Conservation (phyloP, 2,797 vertebrate genomes). For the Esox masquinongy region DNA sequence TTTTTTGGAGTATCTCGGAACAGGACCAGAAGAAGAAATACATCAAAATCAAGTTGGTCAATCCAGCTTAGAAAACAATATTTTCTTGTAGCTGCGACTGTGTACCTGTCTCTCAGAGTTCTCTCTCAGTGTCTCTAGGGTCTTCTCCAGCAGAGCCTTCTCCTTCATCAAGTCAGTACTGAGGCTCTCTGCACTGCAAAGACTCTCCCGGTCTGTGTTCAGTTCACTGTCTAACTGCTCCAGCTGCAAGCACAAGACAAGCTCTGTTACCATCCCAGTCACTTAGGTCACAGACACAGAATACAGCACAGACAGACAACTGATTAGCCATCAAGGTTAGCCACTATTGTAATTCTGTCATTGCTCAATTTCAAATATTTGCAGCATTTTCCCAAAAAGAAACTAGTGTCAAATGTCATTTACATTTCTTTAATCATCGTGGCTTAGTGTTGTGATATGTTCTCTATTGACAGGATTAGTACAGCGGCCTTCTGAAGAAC, state of each 20-base stretch:
- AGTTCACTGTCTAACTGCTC: slow-evolving; percentile 86
- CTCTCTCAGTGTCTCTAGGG: slow-evolving; percentile 88
- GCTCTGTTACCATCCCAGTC: slow-evolving; percentile 1
- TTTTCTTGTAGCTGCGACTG: neutral
- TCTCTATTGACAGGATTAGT: neutral
- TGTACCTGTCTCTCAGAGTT: slow-evolving; percentile 95
- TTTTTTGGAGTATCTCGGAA: slow-evolving; percentile 31
- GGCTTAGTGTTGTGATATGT: neutral
- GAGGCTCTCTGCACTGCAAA: slow-evolving; percentile 86
- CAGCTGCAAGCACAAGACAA: slow-evolving; percentile 71
- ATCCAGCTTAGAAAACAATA: neutral
- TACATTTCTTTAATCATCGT: neutral
- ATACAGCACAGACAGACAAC: neutral
- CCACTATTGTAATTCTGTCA: neutral
- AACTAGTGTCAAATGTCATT: neutral
- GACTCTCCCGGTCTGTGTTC: slow-evolving; percentile 83
- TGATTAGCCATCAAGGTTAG: neutral
- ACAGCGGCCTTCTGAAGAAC: neutral
- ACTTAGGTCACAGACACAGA: neutral
- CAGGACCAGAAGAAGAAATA: slow-evolving; percentile 29
- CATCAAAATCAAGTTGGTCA: slow-evolving; percentile 3
- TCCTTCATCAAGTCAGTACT: slow-evolving; percentile 95
- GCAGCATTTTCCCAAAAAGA: neutral
- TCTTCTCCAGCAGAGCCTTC: slow-evolving; percentile 93
- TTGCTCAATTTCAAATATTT: neutral